Percentiles rank a stretch among this genome's conserved stretches.
These are phyloP conservation scores for Coracopsis vasa DNA, from an alignment of 2,113 vertebrate genomes.

Conservation along the genomic window DNA sequence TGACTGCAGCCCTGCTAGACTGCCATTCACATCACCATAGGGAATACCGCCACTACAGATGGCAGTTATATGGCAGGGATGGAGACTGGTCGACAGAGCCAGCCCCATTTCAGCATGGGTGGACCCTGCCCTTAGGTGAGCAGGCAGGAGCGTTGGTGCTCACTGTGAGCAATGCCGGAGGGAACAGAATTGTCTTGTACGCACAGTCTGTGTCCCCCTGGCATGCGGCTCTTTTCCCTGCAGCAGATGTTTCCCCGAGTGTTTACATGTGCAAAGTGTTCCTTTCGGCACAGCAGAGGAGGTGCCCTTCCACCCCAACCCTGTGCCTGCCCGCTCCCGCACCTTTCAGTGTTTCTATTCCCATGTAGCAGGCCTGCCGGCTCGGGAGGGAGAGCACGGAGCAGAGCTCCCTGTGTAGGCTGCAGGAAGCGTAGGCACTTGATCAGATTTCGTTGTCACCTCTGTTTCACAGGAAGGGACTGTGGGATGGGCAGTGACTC, in stretches of 20 bases:
- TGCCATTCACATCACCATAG: accelerated
- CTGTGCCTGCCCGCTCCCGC: accelerated
- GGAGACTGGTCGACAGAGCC: background rate
- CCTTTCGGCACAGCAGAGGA: background rate
- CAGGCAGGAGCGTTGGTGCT: background rate
- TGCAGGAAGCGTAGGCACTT: background rate
- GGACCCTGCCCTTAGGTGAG: background rate
- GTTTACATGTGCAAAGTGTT: accelerated
- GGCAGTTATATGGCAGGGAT: background rate
- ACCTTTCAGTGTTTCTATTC: background rate
- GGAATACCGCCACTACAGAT: accelerated
- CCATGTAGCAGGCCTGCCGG: accelerated
- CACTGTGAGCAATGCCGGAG: background rate
- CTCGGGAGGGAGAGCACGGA: background rate
- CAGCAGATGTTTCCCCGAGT: accelerated
- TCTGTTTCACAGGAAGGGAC: background rate
- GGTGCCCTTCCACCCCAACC: background rate
- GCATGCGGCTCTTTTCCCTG: background rate
- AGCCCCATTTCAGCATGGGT: accelerated
- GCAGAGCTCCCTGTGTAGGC: background rate
- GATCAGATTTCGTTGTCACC: background rate
- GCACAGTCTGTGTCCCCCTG: accelerated
- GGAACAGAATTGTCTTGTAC: too few relatives aligned
- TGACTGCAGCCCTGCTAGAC: background rate
- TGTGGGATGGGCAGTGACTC: slow-evolving; percentile 35